A percentile compares a stretch with the other conserved stretches of the same genome.
These are phyloP conservation scores for Myiagra hebetior DNA, from an alignment of 2,113 vertebrate genomes.

Conservation along the genomic window DNA sequence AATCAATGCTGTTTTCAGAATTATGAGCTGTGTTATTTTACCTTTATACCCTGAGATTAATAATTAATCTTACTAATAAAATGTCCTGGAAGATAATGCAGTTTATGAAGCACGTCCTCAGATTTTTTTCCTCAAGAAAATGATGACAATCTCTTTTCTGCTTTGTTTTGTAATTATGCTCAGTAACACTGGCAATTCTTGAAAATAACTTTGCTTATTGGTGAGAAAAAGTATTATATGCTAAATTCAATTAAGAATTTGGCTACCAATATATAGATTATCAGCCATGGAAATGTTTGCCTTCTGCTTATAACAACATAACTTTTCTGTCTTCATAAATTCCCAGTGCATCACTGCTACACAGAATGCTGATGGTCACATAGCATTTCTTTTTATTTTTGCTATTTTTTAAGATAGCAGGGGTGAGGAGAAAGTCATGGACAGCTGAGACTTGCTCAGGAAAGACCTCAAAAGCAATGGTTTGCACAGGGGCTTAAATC, in stretches of 20 bases:
- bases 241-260: neutral
- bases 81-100: neutral
- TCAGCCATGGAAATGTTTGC: neutral
- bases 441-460: neutral
- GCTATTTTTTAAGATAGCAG: accelerated
- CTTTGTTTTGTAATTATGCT: neutral
- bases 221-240: neutral
- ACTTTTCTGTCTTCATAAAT: neutral
- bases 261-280: neutral
- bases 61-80: neutral
- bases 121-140: neutral
- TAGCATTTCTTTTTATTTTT: neutral
- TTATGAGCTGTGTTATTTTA: neutral
- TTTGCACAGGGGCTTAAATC: neutral
- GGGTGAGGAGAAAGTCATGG: neutral
- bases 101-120: neutral
- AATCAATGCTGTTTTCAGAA: neutral
- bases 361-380: neutral
- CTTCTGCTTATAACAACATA: neutral
- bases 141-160: neutral
- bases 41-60: neutral
- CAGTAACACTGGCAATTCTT: neutral
- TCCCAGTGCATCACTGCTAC: neutral
- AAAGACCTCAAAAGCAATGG: neutral
- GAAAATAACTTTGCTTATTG: neutral